phyloP scores from a whole-genome alignment of 2,797 vertebrate species.

The Poeciliopsis infans region DNA sequence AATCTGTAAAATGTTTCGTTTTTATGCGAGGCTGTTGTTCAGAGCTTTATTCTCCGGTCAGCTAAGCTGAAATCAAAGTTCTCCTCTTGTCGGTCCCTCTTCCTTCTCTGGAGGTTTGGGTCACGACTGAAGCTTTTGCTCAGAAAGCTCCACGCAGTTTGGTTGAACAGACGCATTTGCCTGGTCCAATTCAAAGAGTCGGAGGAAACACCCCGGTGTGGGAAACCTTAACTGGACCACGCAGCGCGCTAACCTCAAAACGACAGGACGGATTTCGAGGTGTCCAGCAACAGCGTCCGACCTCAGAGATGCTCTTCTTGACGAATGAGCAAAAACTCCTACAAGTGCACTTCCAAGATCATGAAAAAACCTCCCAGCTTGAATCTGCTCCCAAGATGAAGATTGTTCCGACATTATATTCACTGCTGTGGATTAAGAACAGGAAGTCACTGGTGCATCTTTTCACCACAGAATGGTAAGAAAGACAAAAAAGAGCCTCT shows the following conservation, averaged over 20 bases:
- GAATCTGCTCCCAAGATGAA: background rate
- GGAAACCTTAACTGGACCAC: background rate
- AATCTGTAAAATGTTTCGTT: background rate
- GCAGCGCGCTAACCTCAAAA: too few relatives aligned
- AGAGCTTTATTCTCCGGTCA: background rate
- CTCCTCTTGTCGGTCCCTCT: background rate
- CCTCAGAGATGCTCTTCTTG: background rate
- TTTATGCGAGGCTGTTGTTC: background rate
- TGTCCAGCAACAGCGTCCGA: background rate
- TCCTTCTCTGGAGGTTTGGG: background rate
- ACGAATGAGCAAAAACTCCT: background rate
- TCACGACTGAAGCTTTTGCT: background rate
- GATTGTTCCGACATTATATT: background rate
- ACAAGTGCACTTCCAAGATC: background rate
- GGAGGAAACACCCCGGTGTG: background rate
- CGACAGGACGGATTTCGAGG: background rate
- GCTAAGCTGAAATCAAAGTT: background rate
- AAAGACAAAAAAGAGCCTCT: background rate
- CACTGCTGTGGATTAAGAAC: background rate
- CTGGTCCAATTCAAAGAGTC: background rate
- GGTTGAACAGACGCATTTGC: background rate
- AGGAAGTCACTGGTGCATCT: background rate
- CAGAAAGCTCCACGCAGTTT: background rate
- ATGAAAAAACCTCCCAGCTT: background rate
- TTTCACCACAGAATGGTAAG: background rate